phyloP scores from a whole-genome alignment of 1,140 invertebrate genomes.

The Spodoptera frugiperda region DNA sequence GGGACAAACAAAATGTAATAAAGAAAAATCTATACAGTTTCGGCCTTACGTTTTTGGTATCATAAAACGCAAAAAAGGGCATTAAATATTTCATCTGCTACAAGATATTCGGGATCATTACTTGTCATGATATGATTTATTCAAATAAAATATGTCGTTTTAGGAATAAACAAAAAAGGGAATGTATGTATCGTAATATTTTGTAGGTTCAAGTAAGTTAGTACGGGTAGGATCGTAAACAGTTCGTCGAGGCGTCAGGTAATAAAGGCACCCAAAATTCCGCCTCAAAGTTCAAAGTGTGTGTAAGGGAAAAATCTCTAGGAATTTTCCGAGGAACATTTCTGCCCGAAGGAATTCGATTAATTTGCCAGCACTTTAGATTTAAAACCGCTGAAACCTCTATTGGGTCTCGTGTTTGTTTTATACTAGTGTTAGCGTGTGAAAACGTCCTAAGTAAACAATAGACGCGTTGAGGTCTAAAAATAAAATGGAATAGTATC shows the following conservation, averaged over 20 bases:
- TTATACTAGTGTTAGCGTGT: slow-evolving; percentile 1
- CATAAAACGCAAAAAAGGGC: not conserved
- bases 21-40: not conserved
- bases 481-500: not conserved
- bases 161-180: slow-evolving; percentile 14
- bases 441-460: slow-evolving; percentile 23
- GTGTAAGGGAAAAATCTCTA: slow-evolving; percentile 38
- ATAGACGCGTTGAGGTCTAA: not conserved
- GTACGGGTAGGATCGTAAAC: slow-evolving; percentile 20
- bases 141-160: slow-evolving; percentile 8
- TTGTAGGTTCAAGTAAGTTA: slow-evolving; percentile 14
- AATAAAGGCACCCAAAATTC: slow-evolving; percentile 40
- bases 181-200: slow-evolving; percentile 16
- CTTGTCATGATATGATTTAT: not conserved
- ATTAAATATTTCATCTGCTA: slow-evolving; percentile 25
- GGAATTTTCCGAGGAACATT: slow-evolving; percentile 56
- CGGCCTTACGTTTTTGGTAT: not conserved
- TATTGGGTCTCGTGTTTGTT: slow-evolving; percentile 25
- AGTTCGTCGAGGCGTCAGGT: slow-evolving; percentile 23
- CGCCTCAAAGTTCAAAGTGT: slow-evolving; percentile 20
- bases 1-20: slow-evolving; percentile 18
- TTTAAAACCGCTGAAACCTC: slow-evolving; percentile 53
- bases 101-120: slow-evolving; percentile 1
- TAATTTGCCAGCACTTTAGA: slow-evolving; percentile 54
- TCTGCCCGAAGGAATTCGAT: slow-evolving; percentile 55